Conservation (phyloP, 2,113 vertebrate species). For the Pyrgilauda ruficollis region DNA sequence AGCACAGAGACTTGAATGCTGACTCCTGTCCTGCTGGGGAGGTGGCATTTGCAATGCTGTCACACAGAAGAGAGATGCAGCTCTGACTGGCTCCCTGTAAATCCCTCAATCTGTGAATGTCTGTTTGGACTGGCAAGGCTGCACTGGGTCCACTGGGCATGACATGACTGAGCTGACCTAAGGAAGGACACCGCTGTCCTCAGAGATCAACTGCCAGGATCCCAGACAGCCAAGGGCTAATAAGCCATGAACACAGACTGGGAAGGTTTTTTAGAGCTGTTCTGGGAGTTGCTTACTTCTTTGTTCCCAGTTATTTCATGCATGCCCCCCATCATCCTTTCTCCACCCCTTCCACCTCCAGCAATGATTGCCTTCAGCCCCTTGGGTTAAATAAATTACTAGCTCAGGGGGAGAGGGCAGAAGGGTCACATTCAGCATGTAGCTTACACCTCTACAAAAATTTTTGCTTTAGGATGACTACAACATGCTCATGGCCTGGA, state of each 20-base stretch:
- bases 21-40: background rate
- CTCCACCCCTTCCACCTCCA: background rate
- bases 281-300: background rate
- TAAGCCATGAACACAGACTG: background rate
- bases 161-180: background rate
- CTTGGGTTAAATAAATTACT: background rate
- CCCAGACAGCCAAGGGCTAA: background rate
- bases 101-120: background rate
- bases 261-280: background rate
- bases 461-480: background rate
- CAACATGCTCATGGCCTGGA: background rate
- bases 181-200: background rate
- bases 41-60: accelerated
- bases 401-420: background rate
- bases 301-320: background rate
- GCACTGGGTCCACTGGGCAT: background rate
- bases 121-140: background rate
- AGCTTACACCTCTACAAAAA: background rate
- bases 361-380: background rate
- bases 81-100: background rate
- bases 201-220: background rate
- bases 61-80: background rate
- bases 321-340: background rate
- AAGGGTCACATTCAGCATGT: background rate
- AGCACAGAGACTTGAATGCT: background rate